These are phyloP conservation scores for Pristionchus arcanus DNA, from an alignment of 2,888 invertebrate species.

Conservation along the genomic window DNA sequence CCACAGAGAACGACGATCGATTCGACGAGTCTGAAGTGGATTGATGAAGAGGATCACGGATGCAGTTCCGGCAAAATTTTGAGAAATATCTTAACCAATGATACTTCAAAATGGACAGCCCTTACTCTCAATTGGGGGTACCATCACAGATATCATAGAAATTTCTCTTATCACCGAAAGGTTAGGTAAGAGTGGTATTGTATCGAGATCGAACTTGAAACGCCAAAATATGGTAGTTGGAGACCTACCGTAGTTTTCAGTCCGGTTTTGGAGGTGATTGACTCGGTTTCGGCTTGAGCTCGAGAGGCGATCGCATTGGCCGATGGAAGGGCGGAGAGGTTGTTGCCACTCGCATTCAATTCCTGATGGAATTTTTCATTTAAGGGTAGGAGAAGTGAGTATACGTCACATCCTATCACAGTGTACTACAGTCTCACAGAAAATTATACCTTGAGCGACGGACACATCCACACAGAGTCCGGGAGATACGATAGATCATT, in stretches of 20 bases:
- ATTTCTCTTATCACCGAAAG: no score
- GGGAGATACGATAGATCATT: slow-evolving; percentile 92
- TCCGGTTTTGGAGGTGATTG: neutral
- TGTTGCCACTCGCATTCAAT: slow-evolving; percentile 64
- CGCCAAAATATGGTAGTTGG: neutral
- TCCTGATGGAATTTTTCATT: slow-evolving; percentile 55
- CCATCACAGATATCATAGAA: no score
- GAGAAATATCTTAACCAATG: neutral
- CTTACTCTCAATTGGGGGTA: no score
- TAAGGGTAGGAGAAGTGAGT: no score
- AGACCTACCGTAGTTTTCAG: neutral
- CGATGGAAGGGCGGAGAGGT: slow-evolving; percentile 21
- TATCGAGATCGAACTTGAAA: no score
- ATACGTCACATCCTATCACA: no score
- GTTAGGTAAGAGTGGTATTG: no score
- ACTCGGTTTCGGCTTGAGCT: neutral
- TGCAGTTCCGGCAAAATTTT: no score
- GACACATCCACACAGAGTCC: slow-evolving; percentile 90
- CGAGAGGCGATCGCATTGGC: neutral
- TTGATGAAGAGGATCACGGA: no score
- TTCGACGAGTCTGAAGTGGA: neutral
- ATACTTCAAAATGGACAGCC: no score
- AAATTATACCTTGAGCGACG: slow-evolving; percentile 90
- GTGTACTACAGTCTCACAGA: no score
- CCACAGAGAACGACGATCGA: slow-evolving; percentile 88